A percentile compares a stretch with the other conserved stretches of the same genome.
phyloP scores from a whole-genome alignment of 2,888 invertebrate species.

The Barypeithes pellucidus region DNA sequence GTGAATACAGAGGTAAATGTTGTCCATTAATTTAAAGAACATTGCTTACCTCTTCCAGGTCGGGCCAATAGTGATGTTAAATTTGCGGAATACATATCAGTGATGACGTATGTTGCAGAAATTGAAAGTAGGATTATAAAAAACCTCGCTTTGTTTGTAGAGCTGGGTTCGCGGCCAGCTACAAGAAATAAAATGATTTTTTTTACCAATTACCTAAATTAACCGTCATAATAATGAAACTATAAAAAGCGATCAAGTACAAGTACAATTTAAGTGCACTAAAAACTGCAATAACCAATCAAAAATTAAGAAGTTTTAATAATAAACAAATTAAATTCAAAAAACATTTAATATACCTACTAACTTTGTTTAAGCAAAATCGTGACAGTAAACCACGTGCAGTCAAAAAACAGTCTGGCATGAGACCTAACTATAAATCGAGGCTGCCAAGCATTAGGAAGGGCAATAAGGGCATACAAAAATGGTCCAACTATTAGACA shows the following conservation, averaged over 20 bases:
- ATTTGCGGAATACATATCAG: constrained; percentile 86
- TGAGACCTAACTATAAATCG: constrained; percentile 66
- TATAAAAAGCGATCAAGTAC: too few species aligned
- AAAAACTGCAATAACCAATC: too few species aligned
- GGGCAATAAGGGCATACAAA: constrained; percentile 78
- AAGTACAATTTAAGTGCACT: too few species aligned
- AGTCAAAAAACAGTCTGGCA: constrained; percentile 73
- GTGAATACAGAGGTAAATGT: too few species aligned
- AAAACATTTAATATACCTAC: constrained; percentile 54
- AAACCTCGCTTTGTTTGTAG: constrained; percentile 79
- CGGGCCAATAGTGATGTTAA: constrained; percentile 82
- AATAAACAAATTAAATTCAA: not conserved
- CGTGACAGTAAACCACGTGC: constrained; percentile 83
- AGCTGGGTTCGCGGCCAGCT: constrained; percentile 76
- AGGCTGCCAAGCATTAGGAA: constrained; percentile 75
- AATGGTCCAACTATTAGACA: constrained; percentile 80
- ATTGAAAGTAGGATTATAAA: constrained; percentile 81
- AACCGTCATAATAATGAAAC: too few species aligned
- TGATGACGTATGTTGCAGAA: constrained; percentile 85
- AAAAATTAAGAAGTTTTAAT: too few species aligned
- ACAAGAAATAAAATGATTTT: constrained; percentile 57
- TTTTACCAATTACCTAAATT: too few species aligned
- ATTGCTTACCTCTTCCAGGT: constrained; percentile 79
- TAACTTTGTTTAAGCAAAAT: constrained; percentile 82
- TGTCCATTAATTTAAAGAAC: too few species aligned